These are phyloP conservation scores for Drosophila nigromelanica DNA, from an alignment of 1,140 invertebrate genomes.

Conservation along the genomic window DNA sequence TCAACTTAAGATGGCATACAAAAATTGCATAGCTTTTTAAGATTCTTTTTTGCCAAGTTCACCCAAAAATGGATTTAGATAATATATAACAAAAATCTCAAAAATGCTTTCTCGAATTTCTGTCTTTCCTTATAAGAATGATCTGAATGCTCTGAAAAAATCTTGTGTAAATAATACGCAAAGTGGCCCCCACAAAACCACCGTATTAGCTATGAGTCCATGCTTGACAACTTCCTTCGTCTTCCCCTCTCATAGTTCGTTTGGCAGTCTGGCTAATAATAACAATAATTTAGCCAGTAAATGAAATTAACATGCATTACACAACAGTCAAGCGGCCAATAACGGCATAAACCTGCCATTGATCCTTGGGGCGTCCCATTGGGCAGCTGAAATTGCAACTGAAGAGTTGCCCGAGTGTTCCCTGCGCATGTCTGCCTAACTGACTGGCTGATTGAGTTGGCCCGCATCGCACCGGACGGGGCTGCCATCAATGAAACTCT, in stretches of 20 bases:
- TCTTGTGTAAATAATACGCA: not conserved
- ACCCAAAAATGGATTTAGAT: no score
- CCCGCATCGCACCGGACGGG: constrained; percentile 44
- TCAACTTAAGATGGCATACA: not conserved
- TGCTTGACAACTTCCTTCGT: constrained; percentile 5
- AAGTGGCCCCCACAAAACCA: not conserved
- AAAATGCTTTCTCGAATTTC: no score
- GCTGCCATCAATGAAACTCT: constrained; percentile 69
- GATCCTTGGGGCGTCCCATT: constrained; percentile 77
- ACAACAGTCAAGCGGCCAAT: constrained; percentile 65
- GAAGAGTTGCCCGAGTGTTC: constrained; percentile 43
- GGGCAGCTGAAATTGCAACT: constrained; percentile 49
- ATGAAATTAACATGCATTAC: constrained; percentile 79
- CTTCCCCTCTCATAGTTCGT: not conserved
- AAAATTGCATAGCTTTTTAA: not conserved
- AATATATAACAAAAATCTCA: no score
- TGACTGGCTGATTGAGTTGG: constrained; percentile 78
- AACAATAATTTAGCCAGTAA: constrained; percentile 75
- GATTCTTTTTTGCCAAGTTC: no score
- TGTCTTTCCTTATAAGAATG: no score
- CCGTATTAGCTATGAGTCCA: not conserved
- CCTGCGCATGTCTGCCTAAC: constrained; percentile 71
- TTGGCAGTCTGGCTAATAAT: constrained; percentile 54
- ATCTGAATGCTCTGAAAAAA: no score
- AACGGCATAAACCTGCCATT: constrained; percentile 79